phyloP scores from a whole-genome alignment of 2,797 vertebrate genomes.

The Coreius guichenoti region DNA sequence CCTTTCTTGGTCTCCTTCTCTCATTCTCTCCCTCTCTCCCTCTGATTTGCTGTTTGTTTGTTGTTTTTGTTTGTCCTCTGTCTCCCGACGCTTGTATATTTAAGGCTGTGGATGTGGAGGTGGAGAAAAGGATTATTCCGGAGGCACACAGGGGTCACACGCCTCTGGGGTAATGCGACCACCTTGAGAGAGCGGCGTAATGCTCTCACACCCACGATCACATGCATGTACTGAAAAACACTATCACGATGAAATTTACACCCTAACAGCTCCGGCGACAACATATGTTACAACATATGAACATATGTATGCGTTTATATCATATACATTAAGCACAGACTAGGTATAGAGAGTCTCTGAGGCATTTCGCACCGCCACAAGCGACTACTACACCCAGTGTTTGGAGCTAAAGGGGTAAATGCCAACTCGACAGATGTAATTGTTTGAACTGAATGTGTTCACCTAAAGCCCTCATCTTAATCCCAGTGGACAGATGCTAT shows the following conservation, averaged over 20 bases:
- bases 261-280: conserved; percentile 15
- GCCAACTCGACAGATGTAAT: conserved; percentile 38
- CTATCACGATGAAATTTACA: conserved; percentile 7
- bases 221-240: conserved; percentile 18
- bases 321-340: neutral
- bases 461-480: conserved; percentile 37
- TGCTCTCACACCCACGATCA: conserved; percentile 25
- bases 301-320: conserved; percentile 10
- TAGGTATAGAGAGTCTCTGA: neutral
- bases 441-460: conserved; percentile 52
- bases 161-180: conserved; percentile 29
- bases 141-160: conserved; percentile 33
- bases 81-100: conserved; percentile 42
- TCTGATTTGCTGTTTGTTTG: conserved; percentile 35
- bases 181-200: conserved; percentile 15
- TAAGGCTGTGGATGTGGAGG: conserved; percentile 49
- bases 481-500: conserved; percentile 30
- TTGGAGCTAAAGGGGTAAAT: conserved; percentile 10
- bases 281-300: conserved; percentile 40
- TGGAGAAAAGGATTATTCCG: conserved; percentile 48
- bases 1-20: conserved; percentile 18
- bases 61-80: conserved; percentile 43
- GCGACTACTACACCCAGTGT: neutral
- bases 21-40: conserved; percentile 24
- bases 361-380: neutral